Evolutionary conservation across 2,113 vertebrate genomes (phyloP).

Genomic region (Oplegnathus fasciatus): DNA sequence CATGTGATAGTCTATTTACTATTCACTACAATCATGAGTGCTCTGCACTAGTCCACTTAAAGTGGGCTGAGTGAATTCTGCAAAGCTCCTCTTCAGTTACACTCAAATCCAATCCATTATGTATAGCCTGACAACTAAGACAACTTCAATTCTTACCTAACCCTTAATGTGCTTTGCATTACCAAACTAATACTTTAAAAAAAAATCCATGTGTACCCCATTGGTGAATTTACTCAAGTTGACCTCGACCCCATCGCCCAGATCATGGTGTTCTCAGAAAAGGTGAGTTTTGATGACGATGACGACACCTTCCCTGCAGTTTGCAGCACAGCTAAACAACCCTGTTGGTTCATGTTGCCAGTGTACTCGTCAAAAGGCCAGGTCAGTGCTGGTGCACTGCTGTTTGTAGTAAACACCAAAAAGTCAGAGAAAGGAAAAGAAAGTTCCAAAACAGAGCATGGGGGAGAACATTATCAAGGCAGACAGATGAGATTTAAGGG

Average conservation of each 20-base stretch:
- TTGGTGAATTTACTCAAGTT: neutral
- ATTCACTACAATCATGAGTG: neutral
- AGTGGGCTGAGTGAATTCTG: neutral
- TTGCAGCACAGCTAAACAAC: slow-evolving; percentile 27
- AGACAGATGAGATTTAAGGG: slow-evolving; percentile 1
- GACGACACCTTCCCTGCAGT: slow-evolving; percentile 13
- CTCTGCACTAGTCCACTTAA: neutral
- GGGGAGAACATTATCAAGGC: slow-evolving; percentile 29
- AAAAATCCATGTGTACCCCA: neutral
- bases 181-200: neutral
- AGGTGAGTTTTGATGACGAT: slow-evolving; percentile 37
- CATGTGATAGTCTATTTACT: neutral
- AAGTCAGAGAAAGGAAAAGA: slow-evolving; percentile 58
- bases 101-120: slow-evolving; percentile 20
- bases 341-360: slow-evolving; percentile 62
- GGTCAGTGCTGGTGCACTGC: slow-evolving; percentile 62
- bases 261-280: slow-evolving; percentile 25
- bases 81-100: slow-evolving; percentile 6
- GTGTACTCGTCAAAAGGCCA: slow-evolving; percentile 63
- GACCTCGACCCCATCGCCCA: neutral
- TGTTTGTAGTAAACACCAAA: slow-evolving; percentile 84
- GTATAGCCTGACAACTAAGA: neutral
- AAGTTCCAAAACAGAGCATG: slow-evolving; percentile 77
- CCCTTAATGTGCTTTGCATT: neutral
- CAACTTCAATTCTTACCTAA: neutral